A percentile compares a stretch with the other conserved stretches of the same genome.
Evolutionary conservation across 37 sponge, comb jelly and placozoan species (phyloP).

Genomic region (Beroe forskalii): DNA sequence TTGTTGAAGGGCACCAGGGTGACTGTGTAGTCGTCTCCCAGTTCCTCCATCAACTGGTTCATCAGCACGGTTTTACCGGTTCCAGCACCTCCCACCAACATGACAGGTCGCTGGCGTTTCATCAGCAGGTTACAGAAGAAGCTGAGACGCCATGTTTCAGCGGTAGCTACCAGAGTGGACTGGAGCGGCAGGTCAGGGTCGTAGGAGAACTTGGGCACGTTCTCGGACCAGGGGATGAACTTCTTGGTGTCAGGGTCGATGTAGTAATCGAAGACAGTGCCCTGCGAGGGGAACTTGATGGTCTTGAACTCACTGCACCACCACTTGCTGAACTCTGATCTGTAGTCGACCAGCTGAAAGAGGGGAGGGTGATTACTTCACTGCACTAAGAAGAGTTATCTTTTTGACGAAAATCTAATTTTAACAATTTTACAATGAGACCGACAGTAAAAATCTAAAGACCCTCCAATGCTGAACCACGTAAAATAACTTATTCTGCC

Average conservation of each 20-base stretch:
- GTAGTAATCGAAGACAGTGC: conserved; percentile 97
- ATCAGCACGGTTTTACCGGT: conserved; percentile 98
- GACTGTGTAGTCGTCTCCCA: conserved; percentile 74
- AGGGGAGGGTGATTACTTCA: too few species aligned
- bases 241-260: conserved; percentile 82
- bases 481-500: too few species aligned
- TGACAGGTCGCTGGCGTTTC: conserved; percentile 88
- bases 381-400: background rate
- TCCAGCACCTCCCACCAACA: conserved; percentile 97
- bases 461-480: too few species aligned
- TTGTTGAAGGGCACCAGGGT: conserved; percentile 96
- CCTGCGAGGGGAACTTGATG: conserved; percentile 97
- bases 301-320: conserved; percentile 94
- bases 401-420: background rate
- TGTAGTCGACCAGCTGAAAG: conserved; percentile 87
- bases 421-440: background rate
- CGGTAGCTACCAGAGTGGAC: conserved; percentile 90
- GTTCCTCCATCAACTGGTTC: conserved; percentile 72
- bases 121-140: conserved; percentile 88
- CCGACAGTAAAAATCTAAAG: background rate
- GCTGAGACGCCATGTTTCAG: conserved; percentile 85
- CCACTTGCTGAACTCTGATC: conserved; percentile 98
- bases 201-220: conserved; percentile 86
- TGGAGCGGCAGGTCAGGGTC: conserved; percentile 96
- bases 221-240: conserved; percentile 89